Base-by-base conservation (phyloP, 2,797 vertebrate genomes). In the Chelidonichthys spinosus region DNA sequence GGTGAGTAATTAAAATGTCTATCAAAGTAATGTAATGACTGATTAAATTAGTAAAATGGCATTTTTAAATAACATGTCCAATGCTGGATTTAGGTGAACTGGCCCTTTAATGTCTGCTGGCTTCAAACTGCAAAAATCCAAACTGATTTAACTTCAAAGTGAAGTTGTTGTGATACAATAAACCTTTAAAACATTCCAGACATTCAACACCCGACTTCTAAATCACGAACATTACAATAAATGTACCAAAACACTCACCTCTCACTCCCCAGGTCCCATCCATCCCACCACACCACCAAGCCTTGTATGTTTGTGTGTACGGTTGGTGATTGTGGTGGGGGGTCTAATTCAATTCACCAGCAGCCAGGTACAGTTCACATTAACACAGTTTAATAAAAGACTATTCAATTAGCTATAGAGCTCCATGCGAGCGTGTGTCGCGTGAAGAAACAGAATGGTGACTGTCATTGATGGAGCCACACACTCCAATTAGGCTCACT, bases 361-460 rank as follows among this genome's bases (percentile, higher is more conserved):
- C 81, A 90, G 89, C 88, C 89, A 78, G 78, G 85, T 91, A 76
- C 78, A 84, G 79, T 88, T 86, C 83, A 87, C 86, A 91, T 93
- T 92, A 88, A 86, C 87, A 72, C 86, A 84, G 88, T 92, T 93
- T 92, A 93, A 92, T 93, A 91, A 92, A 90, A 91, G 86, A 87
- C 82, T 87, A 92, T 92, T 93, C 85, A 91, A 93, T 92, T 90
- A 93, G 84, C 77, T 37, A 18, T 78, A 78, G 84, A 86, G 86
- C 87, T 81, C 56, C 43, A 59, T 83, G 72, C 8, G 67, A 74
- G 76, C 42, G 86, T 79, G 83, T 69, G 69, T 65, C 83, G 87
- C 50, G 42, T 69, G 52, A 64, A 53, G 67, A 79, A 83, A 81
- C 83, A 83, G 76, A 88, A 75, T 50, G 56, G 73, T 39, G 82